phyloP scores from a whole-genome alignment of 2,797 vertebrate species.

The Chelon auratus region DNA sequence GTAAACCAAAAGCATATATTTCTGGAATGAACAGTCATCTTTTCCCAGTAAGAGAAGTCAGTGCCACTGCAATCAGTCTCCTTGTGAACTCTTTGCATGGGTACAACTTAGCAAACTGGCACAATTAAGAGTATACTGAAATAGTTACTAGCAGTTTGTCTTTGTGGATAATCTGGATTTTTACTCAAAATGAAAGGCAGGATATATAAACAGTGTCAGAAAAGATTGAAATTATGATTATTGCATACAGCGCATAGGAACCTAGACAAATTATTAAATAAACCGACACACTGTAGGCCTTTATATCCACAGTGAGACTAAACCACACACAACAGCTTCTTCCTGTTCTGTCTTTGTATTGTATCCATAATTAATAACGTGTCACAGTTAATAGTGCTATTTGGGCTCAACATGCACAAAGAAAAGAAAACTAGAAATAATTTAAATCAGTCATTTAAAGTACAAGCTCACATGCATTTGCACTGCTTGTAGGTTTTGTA shows the following conservation, averaged over 20 bases:
- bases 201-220: not conserved
- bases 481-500: not conserved
- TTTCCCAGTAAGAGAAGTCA: too few relatives aligned
- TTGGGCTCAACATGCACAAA: slow-evolving; percentile 13
- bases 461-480: not conserved
- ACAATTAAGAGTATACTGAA: not conserved
- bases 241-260: not conserved
- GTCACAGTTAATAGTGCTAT: slow-evolving; percentile 11
- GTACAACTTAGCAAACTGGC: too few relatives aligned
- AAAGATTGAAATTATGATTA: not conserved
- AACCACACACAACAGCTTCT: too few relatives aligned
- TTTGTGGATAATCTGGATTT: not conserved
- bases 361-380: slow-evolving; percentile 26
- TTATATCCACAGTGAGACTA: not conserved
- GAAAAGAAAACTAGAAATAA: not conserved
- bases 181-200: not conserved
- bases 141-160: not conserved
- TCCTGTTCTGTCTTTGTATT: not conserved
- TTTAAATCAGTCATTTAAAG: slow-evolving; percentile 10
- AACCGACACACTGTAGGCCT: not conserved
- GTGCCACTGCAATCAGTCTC: too few relatives aligned
- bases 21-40: too few relatives aligned
- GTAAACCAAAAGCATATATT: too few relatives aligned
- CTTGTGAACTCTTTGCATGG: too few relatives aligned
- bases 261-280: not conserved